Evolutionary conservation across 1,140 invertebrate genomes (phyloP).

Genomic region (Gonatopus flavifemur): DNA sequence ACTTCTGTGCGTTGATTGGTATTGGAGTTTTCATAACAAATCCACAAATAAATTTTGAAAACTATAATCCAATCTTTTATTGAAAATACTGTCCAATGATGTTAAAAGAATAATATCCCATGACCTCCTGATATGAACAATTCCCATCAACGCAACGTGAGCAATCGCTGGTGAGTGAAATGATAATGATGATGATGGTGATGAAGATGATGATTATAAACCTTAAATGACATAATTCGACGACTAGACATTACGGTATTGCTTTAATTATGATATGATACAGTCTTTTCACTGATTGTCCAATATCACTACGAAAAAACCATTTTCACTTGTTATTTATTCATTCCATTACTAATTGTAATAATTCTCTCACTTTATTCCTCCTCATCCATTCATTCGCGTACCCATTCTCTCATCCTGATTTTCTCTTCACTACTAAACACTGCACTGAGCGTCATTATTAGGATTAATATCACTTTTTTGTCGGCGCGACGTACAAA

Average conservation of each 20-base stretch:
- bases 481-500: slow-evolving; percentile 40
- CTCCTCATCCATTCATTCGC: slow-evolving; percentile 11
- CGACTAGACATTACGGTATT: slow-evolving; percentile 48
- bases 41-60: too few relatives aligned
- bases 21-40: too few relatives aligned
- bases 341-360: neutral
- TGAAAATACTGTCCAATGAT: too few relatives aligned
- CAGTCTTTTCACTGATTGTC: slow-evolving; percentile 61
- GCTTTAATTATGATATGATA: slow-evolving; percentile 57
- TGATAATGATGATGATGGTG: too few relatives aligned
- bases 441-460: slow-evolving; percentile 45
- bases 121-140: too few relatives aligned
- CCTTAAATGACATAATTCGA: slow-evolving; percentile 21
- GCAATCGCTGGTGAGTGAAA: too few relatives aligned
- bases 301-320: slow-evolving; percentile 56
- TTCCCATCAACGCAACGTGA: too few relatives aligned
- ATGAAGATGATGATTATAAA: too few relatives aligned
- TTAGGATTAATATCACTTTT: slow-evolving; percentile 60
- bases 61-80: too few relatives aligned
- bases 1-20: too few relatives aligned
- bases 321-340: slow-evolving; percentile 16
- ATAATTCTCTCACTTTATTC: neutral
- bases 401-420: slow-evolving; percentile 4
- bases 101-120: too few relatives aligned
- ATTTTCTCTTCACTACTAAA: slow-evolving; percentile 25